Evolutionary conservation across 2,113 vertebrate species (phyloP), one percentile per base, ranked within the genome.

Genomic region (Oryctolagus cuniculus): DNA sequence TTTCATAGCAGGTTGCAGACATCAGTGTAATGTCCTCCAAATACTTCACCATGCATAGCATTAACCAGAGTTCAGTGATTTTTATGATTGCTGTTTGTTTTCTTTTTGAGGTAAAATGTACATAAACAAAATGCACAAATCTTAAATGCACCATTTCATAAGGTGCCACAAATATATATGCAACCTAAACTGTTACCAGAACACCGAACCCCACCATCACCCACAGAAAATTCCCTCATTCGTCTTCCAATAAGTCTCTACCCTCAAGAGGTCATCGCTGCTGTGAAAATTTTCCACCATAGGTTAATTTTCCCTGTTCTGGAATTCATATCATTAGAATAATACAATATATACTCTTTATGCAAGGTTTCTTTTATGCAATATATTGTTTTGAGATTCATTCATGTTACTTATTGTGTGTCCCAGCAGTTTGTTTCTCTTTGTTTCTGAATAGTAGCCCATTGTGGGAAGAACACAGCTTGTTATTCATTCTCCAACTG

Each of bases 381-480:
- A 1, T 38, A 0, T 22, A 24, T 29, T 51, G 58, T 80, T 92
- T 88, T 31, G 67, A 72, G 55, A 79, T 72, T 88, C 49, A 61
- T 85, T 84, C 51, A 74, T 36, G 31, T 27, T 51, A 38, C 15
- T 31, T 15, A 58, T 9, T 73, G 21, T 55, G 63, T 55, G 4
- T 27, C 66, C 87, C 34, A 67, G 4, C 36, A 49, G 15, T 58
- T 13, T 58, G 12, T 58, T 58, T 58, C 1, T 36, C 49, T 91
- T 29, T 84, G 51, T 84, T 67, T 89, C 73, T 80, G 36, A 89
- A 85, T 38, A 85, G 31, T 10, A 64, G 78, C 6, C 79, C 31
- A 80, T 79, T 94, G 79, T 85, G 73, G 38, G 49, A 78, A 84
- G 27, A 49, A 91, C 36, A 82, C 38, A 63, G 87, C 15, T 36